A percentile compares a stretch with the other conserved stretches of the same genome.
These are phyloP conservation scores for Pseudochaenichthys georgianus DNA, from an alignment of 2,797 vertebrate species.

Conservation along the genomic window DNA sequence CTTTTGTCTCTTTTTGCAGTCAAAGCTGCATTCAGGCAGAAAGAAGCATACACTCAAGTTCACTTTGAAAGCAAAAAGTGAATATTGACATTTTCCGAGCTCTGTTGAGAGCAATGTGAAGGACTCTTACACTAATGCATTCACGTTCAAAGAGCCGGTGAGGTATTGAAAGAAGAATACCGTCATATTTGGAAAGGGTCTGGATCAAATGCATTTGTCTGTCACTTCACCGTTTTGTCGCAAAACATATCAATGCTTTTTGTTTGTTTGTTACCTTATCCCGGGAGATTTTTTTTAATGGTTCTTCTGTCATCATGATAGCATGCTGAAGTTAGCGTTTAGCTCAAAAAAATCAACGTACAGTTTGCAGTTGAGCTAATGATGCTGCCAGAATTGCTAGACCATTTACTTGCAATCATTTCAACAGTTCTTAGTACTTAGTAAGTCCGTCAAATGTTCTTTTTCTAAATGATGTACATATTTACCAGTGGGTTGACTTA, in stretches of 20 bases:
- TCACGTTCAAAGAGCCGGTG: constrained; percentile 13
- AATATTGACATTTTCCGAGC: constrained; percentile 1
- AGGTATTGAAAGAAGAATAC: constrained; percentile 2
- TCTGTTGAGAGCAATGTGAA: constrained; percentile 10
- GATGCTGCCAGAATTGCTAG: too few species aligned
- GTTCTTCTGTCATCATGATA: not conserved
- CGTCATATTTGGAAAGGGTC: not conserved
- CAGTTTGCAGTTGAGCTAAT: too few species aligned
- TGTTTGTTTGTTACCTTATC: too few species aligned
- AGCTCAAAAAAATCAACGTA: not conserved
- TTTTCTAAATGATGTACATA: not conserved
- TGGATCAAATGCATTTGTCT: not conserved
- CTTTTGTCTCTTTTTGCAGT: not conserved
- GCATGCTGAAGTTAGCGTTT: not conserved
- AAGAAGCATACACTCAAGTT: constrained; percentile 24
- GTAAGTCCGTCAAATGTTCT: not conserved
- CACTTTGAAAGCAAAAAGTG: constrained; percentile 22
- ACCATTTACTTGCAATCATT: too few species aligned
- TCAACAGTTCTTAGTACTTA: not conserved
- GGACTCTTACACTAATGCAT: constrained; percentile 26
- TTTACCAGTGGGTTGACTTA: not conserved
- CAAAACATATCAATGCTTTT: not conserved
- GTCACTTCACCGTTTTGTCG: not conserved
- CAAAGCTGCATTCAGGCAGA: constrained; percentile 23
- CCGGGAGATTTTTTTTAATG: too few species aligned